Percentiles rank a stretch among this genome's conserved stretches.
Evolutionary conservation across 2,888 invertebrate species (phyloP).

Genomic region (Athalia cordata): DNA sequence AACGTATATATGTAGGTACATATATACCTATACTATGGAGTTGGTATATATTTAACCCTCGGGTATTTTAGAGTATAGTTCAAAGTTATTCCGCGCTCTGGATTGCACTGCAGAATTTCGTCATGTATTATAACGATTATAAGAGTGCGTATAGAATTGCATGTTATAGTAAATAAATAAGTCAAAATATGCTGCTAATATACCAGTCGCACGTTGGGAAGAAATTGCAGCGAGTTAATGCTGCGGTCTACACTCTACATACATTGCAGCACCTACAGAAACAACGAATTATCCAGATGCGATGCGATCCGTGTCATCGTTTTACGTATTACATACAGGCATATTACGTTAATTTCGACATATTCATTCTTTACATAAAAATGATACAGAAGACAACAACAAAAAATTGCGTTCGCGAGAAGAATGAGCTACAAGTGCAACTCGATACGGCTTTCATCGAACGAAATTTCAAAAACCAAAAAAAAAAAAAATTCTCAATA

Average conservation of each 20-base stretch:
- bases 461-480: too few species aligned
- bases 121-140: neutral
- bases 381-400: too few species aligned
- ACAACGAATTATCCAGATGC: conserved; percentile 33
- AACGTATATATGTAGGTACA: neutral
- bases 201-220: too few species aligned
- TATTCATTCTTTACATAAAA: too few species aligned
- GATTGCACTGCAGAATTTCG: neutral
- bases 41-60: conserved; percentile 31
- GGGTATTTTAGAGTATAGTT: conserved; percentile 16
- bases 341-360: too few species aligned
- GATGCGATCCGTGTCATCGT: conserved; percentile 12
- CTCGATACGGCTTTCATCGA: too few species aligned
- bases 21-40: neutral
- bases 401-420: too few species aligned
- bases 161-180: neutral
- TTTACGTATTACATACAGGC: neutral
- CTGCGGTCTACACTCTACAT: too few species aligned
- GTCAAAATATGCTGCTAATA: too few species aligned
- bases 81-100: conserved; percentile 27
- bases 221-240: too few species aligned
- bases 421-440: too few species aligned
- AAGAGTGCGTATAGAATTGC: neutral
- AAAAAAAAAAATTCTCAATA: too few species aligned
- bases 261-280: neutral